Conservation (phyloP, 2,888 invertebrate species). For the Dryocosmus kuriphilus region DNA sequence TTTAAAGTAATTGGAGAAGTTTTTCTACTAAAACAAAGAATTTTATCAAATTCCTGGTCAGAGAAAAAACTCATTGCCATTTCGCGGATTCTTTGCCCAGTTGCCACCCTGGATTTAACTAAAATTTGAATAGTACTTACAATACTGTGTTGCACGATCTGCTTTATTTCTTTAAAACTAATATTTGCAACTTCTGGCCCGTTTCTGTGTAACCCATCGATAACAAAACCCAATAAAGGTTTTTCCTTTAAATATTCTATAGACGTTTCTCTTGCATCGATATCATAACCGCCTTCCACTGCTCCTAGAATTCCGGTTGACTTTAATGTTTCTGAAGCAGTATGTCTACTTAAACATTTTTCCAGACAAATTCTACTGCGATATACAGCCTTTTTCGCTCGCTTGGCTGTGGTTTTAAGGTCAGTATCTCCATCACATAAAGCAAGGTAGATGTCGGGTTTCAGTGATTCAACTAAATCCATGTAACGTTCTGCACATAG, state of each 20-base stretch:
- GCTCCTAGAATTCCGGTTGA: slow-evolving; percentile 82
- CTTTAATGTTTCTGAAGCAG: slow-evolving; percentile 79
- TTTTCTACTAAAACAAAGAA: too few species aligned
- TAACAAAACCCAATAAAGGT: slow-evolving; percentile 84
- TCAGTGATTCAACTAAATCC: slow-evolving; percentile 86
- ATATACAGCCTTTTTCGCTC: slow-evolving; percentile 85
- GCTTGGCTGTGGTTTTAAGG: slow-evolving; percentile 83
- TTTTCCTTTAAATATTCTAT: slow-evolving; percentile 82
- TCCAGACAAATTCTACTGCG: slow-evolving; percentile 84
- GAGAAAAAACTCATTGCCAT: too few species aligned
- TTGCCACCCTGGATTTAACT: too few species aligned
- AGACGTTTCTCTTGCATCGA: slow-evolving; percentile 82
- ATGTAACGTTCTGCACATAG: slow-evolving; percentile 86
- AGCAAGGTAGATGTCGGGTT: slow-evolving; percentile 90
- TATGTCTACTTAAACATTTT: slow-evolving; percentile 84
- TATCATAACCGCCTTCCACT: slow-evolving; percentile 86
- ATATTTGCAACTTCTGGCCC: slow-evolving; percentile 82
- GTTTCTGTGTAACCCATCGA: slow-evolving; percentile 90
- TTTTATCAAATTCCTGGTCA: too few species aligned
- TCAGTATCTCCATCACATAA: slow-evolving; percentile 89
- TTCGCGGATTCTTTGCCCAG: too few species aligned
- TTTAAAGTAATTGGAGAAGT: not conserved
- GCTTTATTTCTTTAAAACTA: slow-evolving; percentile 79
- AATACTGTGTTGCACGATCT: slow-evolving; percentile 82
- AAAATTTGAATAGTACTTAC: slow-evolving; percentile 76